phyloP scores from a whole-genome alignment of 2,113 vertebrate genomes.

The Python bivittatus region DNA sequence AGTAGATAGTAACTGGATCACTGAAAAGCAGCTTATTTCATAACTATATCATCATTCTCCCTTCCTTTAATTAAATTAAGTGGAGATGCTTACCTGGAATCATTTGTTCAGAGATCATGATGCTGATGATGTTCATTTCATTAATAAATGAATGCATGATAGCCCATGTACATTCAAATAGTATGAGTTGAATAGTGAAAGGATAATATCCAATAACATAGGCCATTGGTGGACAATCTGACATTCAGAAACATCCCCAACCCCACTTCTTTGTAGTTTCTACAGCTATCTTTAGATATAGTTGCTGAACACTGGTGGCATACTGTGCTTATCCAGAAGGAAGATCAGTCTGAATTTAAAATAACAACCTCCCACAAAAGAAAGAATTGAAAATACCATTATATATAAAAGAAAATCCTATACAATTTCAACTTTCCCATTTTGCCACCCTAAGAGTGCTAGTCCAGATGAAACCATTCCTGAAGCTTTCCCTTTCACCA shows the following conservation, averaged over 20 bases:
- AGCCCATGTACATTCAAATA: background rate
- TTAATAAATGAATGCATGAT: background rate
- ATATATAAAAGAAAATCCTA: background rate
- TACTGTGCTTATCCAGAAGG: background rate
- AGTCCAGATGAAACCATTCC: background rate
- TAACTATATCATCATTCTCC: no score
- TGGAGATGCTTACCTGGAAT: background rate
- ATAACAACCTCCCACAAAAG: background rate
- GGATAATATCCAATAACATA: background rate
- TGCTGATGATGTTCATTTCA: background rate
- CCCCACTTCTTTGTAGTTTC: background rate
- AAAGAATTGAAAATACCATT: background rate
- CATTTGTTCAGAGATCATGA: background rate
- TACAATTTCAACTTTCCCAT: background rate
- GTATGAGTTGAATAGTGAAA: background rate
- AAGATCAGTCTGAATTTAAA: background rate
- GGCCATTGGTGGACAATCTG: background rate
- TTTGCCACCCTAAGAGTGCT: background rate
- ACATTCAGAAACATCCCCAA: background rate
- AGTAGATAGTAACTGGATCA: background rate
- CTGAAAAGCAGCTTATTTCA: no score
- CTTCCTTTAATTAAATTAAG: background rate
- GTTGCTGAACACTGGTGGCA: background rate
- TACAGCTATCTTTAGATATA: background rate
- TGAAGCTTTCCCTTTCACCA: background rate